Evolutionary conservation across 2,888 invertebrate species (phyloP).

Genomic region (Aromia moschata): DNA sequence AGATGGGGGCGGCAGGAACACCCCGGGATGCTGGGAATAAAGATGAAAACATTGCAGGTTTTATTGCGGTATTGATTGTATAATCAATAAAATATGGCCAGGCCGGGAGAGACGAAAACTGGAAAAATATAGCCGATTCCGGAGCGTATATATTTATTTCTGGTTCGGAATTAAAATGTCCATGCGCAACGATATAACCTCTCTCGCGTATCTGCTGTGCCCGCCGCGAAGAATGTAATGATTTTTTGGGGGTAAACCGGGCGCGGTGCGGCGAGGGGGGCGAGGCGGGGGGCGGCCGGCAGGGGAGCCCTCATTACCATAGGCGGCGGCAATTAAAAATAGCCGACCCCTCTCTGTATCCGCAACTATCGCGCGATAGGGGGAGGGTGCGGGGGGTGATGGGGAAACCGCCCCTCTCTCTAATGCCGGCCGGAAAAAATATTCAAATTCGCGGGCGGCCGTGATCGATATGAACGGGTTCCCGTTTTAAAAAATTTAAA

Average conservation of each 20-base stretch:
- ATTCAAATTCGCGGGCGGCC: slow-evolving; percentile 33
- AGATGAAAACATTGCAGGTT: slow-evolving; percentile 66
- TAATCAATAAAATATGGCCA: slow-evolving; percentile 66
- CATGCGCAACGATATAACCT: slow-evolving; percentile 66
- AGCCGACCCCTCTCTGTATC: slow-evolving; percentile 55
- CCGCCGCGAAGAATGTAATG: slow-evolving; percentile 82
- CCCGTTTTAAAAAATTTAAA: slow-evolving; percentile 15
- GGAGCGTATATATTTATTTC: slow-evolving; percentile 60
- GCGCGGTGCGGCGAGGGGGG: no score
- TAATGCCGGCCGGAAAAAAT: slow-evolving; percentile 34
- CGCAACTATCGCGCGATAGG: slow-evolving; percentile 45
- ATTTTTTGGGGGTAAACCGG: slow-evolving; percentile 85
- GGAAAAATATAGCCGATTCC: slow-evolving; percentile 64
- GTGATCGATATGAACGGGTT: slow-evolving; percentile 28
- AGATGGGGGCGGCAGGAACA: no score
- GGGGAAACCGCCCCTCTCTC: no score
- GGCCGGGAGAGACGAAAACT: slow-evolving; percentile 49
- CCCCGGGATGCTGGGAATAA: slow-evolving; percentile 62
- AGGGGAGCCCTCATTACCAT: slow-evolving; percentile 62
- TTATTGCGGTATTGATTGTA: slow-evolving; percentile 67
- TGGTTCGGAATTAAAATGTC: slow-evolving; percentile 64
- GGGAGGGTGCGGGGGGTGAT: no score
- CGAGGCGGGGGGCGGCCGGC: slow-evolving; percentile 54
- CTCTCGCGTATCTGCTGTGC: no score
- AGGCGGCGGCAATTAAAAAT: slow-evolving; percentile 57